These are phyloP conservation scores for Melieria crassipennis DNA, from an alignment of 2,888 invertebrate species.

Conservation along the genomic window DNA sequence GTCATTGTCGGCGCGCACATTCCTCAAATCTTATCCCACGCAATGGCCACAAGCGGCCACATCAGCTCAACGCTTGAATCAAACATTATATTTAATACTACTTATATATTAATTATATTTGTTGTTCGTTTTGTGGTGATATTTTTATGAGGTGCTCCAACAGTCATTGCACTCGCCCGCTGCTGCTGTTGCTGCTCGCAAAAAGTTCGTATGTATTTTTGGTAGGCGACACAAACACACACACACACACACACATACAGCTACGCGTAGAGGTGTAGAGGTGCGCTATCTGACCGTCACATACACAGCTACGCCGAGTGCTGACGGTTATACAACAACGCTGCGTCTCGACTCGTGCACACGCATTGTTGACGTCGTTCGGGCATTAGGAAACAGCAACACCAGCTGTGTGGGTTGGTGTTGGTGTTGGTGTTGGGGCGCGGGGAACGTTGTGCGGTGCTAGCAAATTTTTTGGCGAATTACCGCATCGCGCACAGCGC, in stretches of 20 bases:
- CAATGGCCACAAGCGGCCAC: not conserved
- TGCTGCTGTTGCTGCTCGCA: no score
- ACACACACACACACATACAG: not conserved
- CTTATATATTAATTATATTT: slow-evolving; percentile 5
- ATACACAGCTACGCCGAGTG: not conserved
- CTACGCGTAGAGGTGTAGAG: not conserved
- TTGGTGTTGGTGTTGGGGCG: no score
- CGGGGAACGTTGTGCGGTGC: no score
- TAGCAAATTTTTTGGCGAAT: slow-evolving; percentile 40
- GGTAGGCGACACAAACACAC: not conserved
- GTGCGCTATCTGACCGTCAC: not conserved
- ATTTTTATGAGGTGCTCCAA: not conserved
- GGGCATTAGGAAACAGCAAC: no score
- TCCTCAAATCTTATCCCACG: no score
- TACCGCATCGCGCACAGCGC: slow-evolving; percentile 54
- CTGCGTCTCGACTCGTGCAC: no score
- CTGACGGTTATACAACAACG: no score
- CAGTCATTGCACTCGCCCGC: slow-evolving; percentile 29
- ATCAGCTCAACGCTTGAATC: not conserved
- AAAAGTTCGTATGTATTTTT: not conserved
- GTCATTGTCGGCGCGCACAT: no score
- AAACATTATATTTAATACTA: not conserved
- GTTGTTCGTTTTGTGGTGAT: not conserved
- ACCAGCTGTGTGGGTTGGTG: no score
- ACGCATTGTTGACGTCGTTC: no score